Evolutionary conservation across 2,797 vertebrate genomes (phyloP), one percentile per base, ranked within the genome.

Genomic region (Anabacerthia variegaticeps): DNA sequence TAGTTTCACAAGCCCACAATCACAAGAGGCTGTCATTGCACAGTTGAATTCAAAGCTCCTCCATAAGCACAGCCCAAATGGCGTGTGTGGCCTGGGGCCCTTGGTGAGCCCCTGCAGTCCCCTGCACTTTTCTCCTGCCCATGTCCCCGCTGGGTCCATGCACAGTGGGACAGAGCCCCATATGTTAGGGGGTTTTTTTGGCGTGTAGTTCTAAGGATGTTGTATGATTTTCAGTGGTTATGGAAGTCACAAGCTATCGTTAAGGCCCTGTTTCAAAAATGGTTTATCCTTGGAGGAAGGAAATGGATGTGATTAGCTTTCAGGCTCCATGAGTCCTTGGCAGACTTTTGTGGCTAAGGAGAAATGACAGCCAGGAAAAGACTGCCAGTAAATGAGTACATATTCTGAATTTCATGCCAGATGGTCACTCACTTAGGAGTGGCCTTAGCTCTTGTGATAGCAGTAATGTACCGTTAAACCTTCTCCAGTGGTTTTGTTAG

Each of bases 351-450:
- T 88, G 76, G 27, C 69, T 88, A 34, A 94, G 77, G 59, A 81
- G 51, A 92, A 94, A 88, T 5, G 19, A 81, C 43, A 83, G 46
- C 65, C 62, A 81, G 74, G 69, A 93, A 87, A 88, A 89, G 34
- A 82, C 3, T 88, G 61, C 59, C 52, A 36, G 59, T 80, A 92
- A 93, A 85, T 59, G 48, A 92, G 66, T 62, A 66, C 21, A 36
- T 75, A 84, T 55, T 73, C 68, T 55, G 58, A 88, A 85, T 83
- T 91, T 91, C 62, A 68, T 48, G 67, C 69, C 92, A 91, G 66
- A 85, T 88, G 73, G 68, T 81, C 91, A 83, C 46, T 77, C 81
- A 74, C 24, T 71, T 26, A 36, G 49, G 39, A 88, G 37, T 67
- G 56, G 23, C n/a, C 66, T 91, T 44, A 85, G 36, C 51, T 89